Evolutionary conservation across 2,888 invertebrate genomes (phyloP).

Genomic region (Cistogaster globosa): DNA sequence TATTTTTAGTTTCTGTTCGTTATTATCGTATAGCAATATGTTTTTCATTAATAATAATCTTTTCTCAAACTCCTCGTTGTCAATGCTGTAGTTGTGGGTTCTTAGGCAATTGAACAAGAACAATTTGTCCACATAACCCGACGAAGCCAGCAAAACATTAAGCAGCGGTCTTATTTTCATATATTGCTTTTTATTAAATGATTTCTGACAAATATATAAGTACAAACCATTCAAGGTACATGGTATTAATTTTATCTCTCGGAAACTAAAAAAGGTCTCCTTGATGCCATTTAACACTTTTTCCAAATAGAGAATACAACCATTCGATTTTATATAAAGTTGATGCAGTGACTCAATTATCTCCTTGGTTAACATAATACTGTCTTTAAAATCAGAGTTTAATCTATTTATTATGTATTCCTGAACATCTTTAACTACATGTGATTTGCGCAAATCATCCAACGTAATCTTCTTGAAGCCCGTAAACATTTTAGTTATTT

Average conservation of each 20-base stretch:
- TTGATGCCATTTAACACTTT: slow-evolving; percentile 96
- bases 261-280: slow-evolving; percentile 94
- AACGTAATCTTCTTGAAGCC: slow-evolving; percentile 95
- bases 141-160: slow-evolving; percentile 93
- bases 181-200: slow-evolving; percentile 95
- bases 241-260: slow-evolving; percentile 96
- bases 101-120: slow-evolving; percentile 92
- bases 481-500: slow-evolving; percentile 91
- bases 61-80: slow-evolving; percentile 91
- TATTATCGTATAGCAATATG: slow-evolving; percentile 82
- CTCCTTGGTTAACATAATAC: slow-evolving; percentile 93
- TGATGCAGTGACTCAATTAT: slow-evolving; percentile 98
- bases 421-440: slow-evolving; percentile 97
- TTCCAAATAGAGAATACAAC: slow-evolving; percentile 93
- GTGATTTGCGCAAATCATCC: slow-evolving; percentile 94
- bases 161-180: slow-evolving; percentile 92
- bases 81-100: slow-evolving; percentile 90
- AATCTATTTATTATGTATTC: slow-evolving; percentile 95
- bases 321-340: slow-evolving; percentile 97
- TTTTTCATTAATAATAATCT: slow-evolving; percentile 89
- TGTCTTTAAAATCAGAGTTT: slow-evolving; percentile 93
- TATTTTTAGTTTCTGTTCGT: slow-evolving; percentile 83
- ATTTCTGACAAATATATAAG: slow-evolving; percentile 95
- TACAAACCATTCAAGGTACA: slow-evolving; percentile 97
- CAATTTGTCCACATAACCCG: slow-evolving; percentile 91